Conservation (phyloP, 2,888 invertebrate genomes). For the Drosophila nr. medialis region DNA sequence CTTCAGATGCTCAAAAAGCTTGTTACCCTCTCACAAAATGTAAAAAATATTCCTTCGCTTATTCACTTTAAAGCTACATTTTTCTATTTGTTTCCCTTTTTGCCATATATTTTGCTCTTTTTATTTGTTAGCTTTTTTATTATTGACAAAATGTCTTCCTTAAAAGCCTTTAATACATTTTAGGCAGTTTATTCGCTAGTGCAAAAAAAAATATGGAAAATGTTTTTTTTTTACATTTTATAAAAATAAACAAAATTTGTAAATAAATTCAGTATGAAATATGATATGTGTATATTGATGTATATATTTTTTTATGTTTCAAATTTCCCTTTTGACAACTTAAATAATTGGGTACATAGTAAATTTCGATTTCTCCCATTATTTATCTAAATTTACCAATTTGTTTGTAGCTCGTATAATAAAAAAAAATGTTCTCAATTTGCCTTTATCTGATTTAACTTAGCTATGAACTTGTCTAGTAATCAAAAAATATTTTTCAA, state of each 20-base stretch:
- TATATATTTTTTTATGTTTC: background rate
- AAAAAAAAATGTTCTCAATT: slow-evolving; percentile 6
- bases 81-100: background rate
- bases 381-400: background rate
- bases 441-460: slow-evolving; percentile 27
- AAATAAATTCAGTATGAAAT: background rate
- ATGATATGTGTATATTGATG: background rate
- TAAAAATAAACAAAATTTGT: too few relatives aligned
- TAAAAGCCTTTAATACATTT: background rate
- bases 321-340: background rate
- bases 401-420: background rate
- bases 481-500: slow-evolving; percentile 59
- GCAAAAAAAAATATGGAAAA: too few relatives aligned
- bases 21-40: background rate
- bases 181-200: too few relatives aligned
- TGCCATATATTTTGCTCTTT: background rate
- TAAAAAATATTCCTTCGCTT: background rate
- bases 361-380: background rate
- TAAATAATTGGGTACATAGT: background rate
- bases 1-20: slow-evolving; percentile 1
- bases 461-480: slow-evolving; percentile 5
- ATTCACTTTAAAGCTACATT: background rate
- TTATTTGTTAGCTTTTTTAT: background rate
- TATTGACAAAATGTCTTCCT: background rate
- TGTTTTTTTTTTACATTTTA: too few relatives aligned